Evolutionary conservation across 1,140 invertebrate species (phyloP).

Genomic region (Diachasma alloeum): DNA sequence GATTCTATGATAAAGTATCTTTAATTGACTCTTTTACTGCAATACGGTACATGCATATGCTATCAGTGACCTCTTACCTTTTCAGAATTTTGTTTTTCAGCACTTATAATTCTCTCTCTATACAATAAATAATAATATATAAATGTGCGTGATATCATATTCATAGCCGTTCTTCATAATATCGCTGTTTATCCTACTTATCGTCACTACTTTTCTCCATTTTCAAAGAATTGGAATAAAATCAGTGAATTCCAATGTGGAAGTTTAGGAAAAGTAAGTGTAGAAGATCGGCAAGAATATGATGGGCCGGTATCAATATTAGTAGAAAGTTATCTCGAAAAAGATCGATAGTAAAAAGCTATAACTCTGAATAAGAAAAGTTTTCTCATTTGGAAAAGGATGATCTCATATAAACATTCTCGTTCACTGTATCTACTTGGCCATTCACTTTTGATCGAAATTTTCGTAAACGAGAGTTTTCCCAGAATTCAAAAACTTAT

Average conservation of each 20-base stretch:
- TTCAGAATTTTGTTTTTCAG: background rate
- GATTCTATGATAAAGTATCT: background rate
- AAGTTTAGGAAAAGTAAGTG: background rate
- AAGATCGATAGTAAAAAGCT: constrained; percentile 17
- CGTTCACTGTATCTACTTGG: background rate
- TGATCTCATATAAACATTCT: background rate
- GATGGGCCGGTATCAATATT: constrained; percentile 5
- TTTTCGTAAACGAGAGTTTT: background rate
- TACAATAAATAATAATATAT: background rate
- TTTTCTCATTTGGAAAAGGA: background rate
- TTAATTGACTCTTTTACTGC: background rate
- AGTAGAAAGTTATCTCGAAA: background rate
- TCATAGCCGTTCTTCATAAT: background rate
- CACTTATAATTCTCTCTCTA: background rate
- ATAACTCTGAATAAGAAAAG: background rate
- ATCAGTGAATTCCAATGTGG: background rate
- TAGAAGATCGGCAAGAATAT: background rate
- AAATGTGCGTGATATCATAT: background rate
- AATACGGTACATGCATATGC: background rate
- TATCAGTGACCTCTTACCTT: background rate
- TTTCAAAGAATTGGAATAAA: background rate
- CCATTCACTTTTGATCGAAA: background rate
- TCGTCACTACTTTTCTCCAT: background rate
- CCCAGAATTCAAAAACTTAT: background rate
- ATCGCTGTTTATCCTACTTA: background rate